These are phyloP conservation scores for Drosophila repleta DNA, from an alignment of 1,140 invertebrate genomes.

Conservation along the genomic window DNA sequence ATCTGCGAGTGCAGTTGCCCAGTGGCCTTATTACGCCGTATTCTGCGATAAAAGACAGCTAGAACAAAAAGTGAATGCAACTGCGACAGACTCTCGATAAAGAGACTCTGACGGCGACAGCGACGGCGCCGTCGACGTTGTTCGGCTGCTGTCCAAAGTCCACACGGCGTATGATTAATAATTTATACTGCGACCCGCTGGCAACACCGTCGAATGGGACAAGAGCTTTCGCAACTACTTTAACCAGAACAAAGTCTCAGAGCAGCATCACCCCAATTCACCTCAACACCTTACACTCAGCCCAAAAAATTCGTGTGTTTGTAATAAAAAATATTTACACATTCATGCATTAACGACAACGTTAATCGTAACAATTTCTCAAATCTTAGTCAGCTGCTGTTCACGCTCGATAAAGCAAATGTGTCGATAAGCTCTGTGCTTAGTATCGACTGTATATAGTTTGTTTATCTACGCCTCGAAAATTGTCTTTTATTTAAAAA, in stretches of 20 bases:
- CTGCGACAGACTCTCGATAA: conserved; percentile 24
- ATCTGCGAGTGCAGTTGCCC: conserved; percentile 27
- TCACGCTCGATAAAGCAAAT: background rate
- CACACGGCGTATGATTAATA: conserved; percentile 67
- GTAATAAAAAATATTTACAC: background rate
- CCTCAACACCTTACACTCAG: background rate
- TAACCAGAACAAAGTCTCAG: background rate
- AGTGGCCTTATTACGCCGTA: conserved; percentile 37
- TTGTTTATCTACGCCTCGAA: background rate
- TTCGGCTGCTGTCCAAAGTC: conserved; percentile 47
- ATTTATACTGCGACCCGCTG: conserved; percentile 46
- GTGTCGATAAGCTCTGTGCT: background rate
- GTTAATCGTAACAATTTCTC: background rate
- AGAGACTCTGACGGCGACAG: background rate
- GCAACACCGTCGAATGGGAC: background rate
- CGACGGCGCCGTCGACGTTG: too few relatives aligned
- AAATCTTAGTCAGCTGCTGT: background rate
- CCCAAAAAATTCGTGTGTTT: background rate
- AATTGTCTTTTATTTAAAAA: background rate
- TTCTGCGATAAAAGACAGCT: conserved; percentile 41
- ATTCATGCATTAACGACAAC: background rate
- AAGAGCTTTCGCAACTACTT: background rate
- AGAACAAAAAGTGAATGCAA: conserved; percentile 20
- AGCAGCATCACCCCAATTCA: background rate
- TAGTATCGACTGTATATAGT: background rate